Conservation (phyloP, 1,140 invertebrate genomes). For the Latrodectus geometricus region DNA sequence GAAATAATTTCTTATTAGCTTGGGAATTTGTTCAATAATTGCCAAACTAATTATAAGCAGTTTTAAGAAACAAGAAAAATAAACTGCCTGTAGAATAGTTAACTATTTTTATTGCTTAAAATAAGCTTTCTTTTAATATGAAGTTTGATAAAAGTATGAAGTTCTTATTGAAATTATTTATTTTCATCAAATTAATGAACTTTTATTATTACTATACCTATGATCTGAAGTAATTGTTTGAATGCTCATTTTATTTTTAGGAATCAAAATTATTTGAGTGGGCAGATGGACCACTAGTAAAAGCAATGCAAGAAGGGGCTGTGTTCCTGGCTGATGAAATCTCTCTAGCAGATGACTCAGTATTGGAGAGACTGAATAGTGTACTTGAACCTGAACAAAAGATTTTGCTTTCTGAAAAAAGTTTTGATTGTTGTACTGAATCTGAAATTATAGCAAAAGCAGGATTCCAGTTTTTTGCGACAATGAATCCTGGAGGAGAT, state of each 20-base stretch:
- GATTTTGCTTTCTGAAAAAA: conserved; percentile 90
- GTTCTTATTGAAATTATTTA: too few species aligned
- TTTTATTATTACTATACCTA: too few species aligned
- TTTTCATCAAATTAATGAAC: too few species aligned
- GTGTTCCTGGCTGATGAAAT: conserved; percentile 99
- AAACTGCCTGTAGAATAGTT: too few species aligned
- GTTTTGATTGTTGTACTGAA: conserved; percentile 70
- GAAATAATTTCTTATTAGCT: too few species aligned
- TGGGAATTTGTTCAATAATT: too few species aligned
- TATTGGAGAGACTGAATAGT: conserved; percentile 96
- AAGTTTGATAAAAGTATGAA: too few species aligned
- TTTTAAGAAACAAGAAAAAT: too few species aligned
- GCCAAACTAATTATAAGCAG: too few species aligned
- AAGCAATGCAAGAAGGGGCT: conserved; percentile 87
- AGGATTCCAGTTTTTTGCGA: conserved; percentile 93
- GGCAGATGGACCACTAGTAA: conserved; percentile 95
- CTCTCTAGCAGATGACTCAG: conserved; percentile 98
- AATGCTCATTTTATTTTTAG: conserved; percentile 4
- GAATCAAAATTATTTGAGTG: conserved; percentile 88
- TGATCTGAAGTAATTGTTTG: too few species aligned
- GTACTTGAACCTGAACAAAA: conserved; percentile 94
- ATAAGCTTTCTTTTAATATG: too few species aligned
- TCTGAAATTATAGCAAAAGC: conserved; percentile 78
- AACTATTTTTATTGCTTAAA: too few species aligned
- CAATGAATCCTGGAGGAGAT: conserved; percentile 99